Evolutionary conservation across 1,140 invertebrate genomes (phyloP).

Genomic region (Pteromalus puparum): DNA sequence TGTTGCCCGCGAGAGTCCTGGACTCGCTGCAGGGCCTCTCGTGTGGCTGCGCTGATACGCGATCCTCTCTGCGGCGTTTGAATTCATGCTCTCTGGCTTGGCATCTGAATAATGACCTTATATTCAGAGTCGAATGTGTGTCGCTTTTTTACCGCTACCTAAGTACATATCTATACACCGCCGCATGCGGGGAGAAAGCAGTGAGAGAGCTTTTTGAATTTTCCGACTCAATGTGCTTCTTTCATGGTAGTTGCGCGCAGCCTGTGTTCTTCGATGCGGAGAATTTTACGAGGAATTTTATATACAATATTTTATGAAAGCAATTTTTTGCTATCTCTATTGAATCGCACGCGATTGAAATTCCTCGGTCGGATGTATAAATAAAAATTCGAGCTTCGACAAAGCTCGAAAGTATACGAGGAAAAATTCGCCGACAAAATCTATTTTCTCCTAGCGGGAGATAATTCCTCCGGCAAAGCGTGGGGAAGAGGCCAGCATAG

Average conservation of each 20-base stretch:
- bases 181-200: too few relatives aligned
- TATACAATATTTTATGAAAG: neutral
- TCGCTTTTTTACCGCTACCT: too few relatives aligned
- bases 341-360: neutral
- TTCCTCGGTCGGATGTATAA: too few relatives aligned
- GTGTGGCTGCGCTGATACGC: neutral
- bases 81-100: neutral
- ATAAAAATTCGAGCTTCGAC: too few relatives aligned
- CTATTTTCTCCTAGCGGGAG: neutral
- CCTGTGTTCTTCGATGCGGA: neutral
- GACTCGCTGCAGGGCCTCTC: neutral
- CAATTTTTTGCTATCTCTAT: neutral
- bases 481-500: neutral
- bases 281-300: too few relatives aligned
- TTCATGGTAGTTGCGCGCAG: neutral
- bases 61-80: neutral
- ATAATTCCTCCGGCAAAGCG: constrained; percentile 20
- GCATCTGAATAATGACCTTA: too few relatives aligned
- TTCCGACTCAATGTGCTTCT: neutral
- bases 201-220: neutral
- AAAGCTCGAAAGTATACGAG: neutral
- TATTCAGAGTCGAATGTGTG: too few relatives aligned
- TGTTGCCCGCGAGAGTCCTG: neutral
- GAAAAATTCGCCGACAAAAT: neutral
- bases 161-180: too few relatives aligned